Percentiles rank a stretch among this genome's conserved stretches.
Conservation (phyloP, 2,888 invertebrate genomes). For the Ophion ventricosus region DNA sequence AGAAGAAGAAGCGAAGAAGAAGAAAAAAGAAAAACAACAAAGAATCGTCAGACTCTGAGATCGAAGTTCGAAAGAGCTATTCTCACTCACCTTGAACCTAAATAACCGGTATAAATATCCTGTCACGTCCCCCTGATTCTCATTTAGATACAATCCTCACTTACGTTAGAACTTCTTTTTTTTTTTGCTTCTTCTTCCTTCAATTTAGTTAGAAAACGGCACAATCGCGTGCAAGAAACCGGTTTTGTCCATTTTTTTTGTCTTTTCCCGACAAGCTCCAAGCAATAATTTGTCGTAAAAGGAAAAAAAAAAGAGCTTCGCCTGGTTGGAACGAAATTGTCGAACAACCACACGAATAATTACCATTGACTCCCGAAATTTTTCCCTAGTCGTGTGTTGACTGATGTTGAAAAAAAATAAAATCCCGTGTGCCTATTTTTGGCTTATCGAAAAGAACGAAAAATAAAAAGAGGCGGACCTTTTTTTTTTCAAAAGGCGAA, state of each 20-base stretch:
- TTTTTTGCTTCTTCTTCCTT: background rate
- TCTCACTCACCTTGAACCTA: constrained; percentile 66
- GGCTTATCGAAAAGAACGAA: background rate
- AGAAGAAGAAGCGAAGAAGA: background rate
- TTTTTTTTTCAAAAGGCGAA: constrained; percentile 1
- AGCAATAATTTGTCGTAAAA: constrained; percentile 13
- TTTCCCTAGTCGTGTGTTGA: background rate
- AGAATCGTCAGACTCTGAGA: constrained; percentile 11
- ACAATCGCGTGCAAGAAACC: background rate
- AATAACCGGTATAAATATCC: constrained; percentile 69
- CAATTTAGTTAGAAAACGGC: constrained; percentile 48
- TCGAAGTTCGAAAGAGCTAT: constrained; percentile 59
- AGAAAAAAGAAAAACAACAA: constrained; percentile 21
- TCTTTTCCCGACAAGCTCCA: background rate
- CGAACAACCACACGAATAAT: background rate
- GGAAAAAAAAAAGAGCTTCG: background rate
- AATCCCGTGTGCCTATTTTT: background rate
- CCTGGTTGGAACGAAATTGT: background rate
- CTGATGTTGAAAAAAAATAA: background rate
- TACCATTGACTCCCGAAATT: background rate
- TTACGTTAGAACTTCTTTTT: background rate
- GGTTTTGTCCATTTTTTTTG: background rate
- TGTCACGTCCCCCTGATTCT: constrained; percentile 67
- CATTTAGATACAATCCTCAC: constrained; percentile 52
- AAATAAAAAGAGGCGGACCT: background rate